Evolutionary conservation across 2,113 vertebrate genomes (phyloP).

Genomic region (Malurus melanocephalus): DNA sequence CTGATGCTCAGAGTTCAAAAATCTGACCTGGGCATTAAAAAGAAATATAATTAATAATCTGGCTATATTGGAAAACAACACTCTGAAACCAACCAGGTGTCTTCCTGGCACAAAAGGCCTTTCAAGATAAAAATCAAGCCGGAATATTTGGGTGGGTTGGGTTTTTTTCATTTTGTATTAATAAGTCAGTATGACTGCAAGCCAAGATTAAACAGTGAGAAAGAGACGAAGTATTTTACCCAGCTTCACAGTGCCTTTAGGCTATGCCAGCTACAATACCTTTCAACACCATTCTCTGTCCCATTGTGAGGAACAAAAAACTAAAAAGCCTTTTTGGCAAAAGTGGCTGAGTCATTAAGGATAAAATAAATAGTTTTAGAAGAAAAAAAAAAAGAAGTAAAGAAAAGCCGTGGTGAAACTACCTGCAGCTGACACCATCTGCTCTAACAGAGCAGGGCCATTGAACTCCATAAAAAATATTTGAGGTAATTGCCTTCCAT

Average conservation of each 20-base stretch:
- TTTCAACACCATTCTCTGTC: constrained; percentile 36
- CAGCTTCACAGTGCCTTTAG: background rate
- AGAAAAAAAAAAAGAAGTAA: too few relatives aligned
- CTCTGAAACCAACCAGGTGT: constrained; percentile 17
- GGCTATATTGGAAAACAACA: background rate
- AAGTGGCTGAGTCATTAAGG: background rate
- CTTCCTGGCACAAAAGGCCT: background rate
- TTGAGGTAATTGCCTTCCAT: background rate
- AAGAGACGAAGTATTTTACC: background rate
- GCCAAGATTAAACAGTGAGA: constrained; percentile 35
- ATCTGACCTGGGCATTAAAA: background rate
- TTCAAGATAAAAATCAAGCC: constrained; percentile 47
- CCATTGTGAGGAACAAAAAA: constrained; percentile 13
- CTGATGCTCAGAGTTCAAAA: background rate
- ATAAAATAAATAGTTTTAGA: background rate
- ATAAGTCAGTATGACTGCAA: constrained; percentile 7
- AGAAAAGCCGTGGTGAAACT: background rate
- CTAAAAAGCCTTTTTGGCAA: background rate
- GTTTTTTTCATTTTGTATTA: constrained; percentile 14
- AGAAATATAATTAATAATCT: background rate
- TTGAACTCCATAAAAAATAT: background rate
- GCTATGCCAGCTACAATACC: constrained; percentile 23
- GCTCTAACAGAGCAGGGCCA: background rate
- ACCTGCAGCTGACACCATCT: constrained; percentile 8
- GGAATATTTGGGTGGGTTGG: constrained; percentile 29